Evolutionary conservation across 2,113 vertebrate species (phyloP), one percentile per base, ranked within the genome.

Genomic region (Xerus inauris): DNA sequence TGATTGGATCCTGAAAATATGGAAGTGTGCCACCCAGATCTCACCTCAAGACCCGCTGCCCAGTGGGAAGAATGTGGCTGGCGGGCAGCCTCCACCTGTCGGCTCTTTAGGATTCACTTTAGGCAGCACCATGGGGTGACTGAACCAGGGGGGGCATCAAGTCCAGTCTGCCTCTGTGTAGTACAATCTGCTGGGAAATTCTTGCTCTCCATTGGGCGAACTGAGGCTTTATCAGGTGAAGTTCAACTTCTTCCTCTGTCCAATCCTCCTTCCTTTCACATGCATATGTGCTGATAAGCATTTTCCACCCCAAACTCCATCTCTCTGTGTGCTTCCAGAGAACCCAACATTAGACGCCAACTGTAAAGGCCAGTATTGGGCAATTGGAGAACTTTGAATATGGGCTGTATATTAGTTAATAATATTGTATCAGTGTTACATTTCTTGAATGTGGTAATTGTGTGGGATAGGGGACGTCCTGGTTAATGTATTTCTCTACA

Each of bases 161-260:
- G n/a, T 28, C 30, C 59, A 3, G 26, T 35, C 22, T 30, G 42
- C 35, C 47, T 77, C 42, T 90, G 7, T 5, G 13, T 17, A 6
- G 42, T 67, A 42, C 45, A 5, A 35, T 3, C 16, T 0, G 22
- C 42, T 0, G 22, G 85, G 40, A 59, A 30, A 1, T 16, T 49
- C 35, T 69, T n/a, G 24, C 5, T 62, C 62, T 42, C 47, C 1
- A 0, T 2, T 2, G 2, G n/a, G 54, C 7, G n/a, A 24, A 71
- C n/a, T 6, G 45, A 75, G 26, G 20, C 49, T 82, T 67, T 49
- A 9, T 32, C 40, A 62, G 30, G 24, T n/a, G 45, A 1, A 20
- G 75, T 35, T 79, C 76, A 3, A 12, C 32, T 54, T 9, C 77
- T 79, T 79, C 20, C 77, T 38, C 77, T 57, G 32, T n/a, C 49